Percentiles rank a stretch among this genome's conserved stretches.
These are phyloP conservation scores for Cerceris ruficornis DNA, from an alignment of 2,888 invertebrate species.

Conservation along the genomic window DNA sequence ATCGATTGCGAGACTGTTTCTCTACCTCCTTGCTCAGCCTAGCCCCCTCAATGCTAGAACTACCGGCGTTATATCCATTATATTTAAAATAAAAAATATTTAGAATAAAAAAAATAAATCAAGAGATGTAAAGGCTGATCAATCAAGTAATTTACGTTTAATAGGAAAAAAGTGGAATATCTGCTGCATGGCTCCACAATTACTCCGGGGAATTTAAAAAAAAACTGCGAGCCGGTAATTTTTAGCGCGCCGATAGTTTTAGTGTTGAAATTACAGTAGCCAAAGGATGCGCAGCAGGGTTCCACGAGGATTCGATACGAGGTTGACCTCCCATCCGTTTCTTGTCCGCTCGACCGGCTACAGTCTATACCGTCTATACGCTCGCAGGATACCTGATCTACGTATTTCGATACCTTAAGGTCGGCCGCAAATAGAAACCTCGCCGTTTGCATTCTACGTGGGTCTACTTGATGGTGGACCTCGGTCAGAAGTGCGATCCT, in stretches of 20 bases:
- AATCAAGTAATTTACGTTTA: too few species aligned
- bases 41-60: too few species aligned
- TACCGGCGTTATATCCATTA: too few species aligned
- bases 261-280: neutral
- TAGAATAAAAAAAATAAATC: too few species aligned
- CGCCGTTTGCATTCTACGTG: conserved; percentile 41
- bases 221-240: neutral
- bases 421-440: conserved; percentile 67
- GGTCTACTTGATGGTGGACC: conserved; percentile 24
- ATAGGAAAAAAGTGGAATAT: too few species aligned
- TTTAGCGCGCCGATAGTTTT: neutral
- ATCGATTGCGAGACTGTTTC: too few species aligned
- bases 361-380: conserved; percentile 63
- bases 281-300: conserved; percentile 23
- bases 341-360: conserved; percentile 70
- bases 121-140: too few species aligned
- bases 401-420: conserved; percentile 69
- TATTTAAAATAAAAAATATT: too few species aligned
- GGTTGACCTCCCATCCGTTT: conserved; percentile 66
- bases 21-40: too few species aligned
- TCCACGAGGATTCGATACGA: conserved; percentile 25
- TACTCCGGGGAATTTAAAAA: neutral
- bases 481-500: neutral
- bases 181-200: too few species aligned
- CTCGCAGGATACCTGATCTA: conserved; percentile 69